A percentile compares a stretch with the other conserved stretches of the same genome.
phyloP scores from a whole-genome alignment of 2,888 invertebrate species.

The Entomobrya multifasciata region DNA sequence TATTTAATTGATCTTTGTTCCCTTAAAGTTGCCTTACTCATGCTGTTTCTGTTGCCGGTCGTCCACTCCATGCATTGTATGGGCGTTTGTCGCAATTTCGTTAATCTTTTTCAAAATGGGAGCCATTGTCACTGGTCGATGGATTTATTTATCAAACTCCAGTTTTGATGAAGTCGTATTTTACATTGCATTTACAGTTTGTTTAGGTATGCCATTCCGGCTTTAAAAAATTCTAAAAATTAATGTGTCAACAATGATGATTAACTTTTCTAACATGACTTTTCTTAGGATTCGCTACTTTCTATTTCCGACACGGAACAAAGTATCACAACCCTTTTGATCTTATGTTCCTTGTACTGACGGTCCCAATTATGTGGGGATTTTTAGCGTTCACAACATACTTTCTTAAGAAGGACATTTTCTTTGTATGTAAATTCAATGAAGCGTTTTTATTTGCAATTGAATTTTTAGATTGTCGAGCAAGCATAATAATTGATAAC shows the following conservation, averaged over 20 bases:
- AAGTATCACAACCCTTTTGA: slow-evolving; percentile 76
- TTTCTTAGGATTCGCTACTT: slow-evolving; percentile 69
- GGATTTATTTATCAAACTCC: slow-evolving; percentile 74
- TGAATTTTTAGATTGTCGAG: neutral
- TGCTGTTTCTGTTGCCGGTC: slow-evolving; percentile 76
- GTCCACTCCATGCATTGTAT: slow-evolving; percentile 74
- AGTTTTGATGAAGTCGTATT: slow-evolving; percentile 75
- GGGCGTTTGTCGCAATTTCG: slow-evolving; percentile 75
- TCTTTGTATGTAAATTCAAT: slow-evolving; percentile 73
- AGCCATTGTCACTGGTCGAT: slow-evolving; percentile 75
- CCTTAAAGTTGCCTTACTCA: slow-evolving; percentile 72
- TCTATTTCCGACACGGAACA: slow-evolving; percentile 75
- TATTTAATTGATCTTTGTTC: neutral
- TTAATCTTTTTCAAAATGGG: slow-evolving; percentile 77
- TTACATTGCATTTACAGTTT: slow-evolving; percentile 75
- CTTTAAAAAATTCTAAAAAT: too few relatives aligned
- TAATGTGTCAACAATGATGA: too few relatives aligned
- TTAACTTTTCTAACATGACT: neutral
- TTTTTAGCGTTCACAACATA: slow-evolving; percentile 74
- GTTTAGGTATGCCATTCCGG: too few relatives aligned
- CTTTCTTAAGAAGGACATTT: slow-evolving; percentile 74
- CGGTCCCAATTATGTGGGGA: slow-evolving; percentile 73
- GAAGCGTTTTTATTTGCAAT: neutral
- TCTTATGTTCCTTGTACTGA: slow-evolving; percentile 69
- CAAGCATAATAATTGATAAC: too few relatives aligned